Base-by-base conservation (phyloP, 1,140 invertebrate genomes). In the Caenorhabditis inopinata region DNA sequence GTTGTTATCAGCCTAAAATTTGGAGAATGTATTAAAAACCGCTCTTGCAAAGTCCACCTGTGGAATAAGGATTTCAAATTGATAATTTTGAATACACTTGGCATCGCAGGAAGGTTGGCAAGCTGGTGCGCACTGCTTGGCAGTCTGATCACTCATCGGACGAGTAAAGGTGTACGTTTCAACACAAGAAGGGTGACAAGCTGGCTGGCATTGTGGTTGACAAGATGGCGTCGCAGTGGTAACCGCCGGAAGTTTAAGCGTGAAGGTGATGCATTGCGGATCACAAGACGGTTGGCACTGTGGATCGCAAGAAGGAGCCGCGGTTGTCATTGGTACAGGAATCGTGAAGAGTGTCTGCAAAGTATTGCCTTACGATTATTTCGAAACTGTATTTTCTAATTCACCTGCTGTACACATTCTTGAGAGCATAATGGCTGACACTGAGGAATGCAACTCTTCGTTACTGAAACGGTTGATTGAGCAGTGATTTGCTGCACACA, bases 11-110 rank as follows among this genome's bases (percentile, higher is more conserved):
- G 53, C 76, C 76, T 78, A 29, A 78, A 78, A 16, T 42, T 42
- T 42, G 38, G 6, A 42, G 38, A 42, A 42, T 7, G 38, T 42
- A 7, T 14, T 42, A 42, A 42, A 42, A 7, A n/a, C n/a, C n/a
- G n/a, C 14, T 42, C 14, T 14, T 42, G 38, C n/a, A n/a, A n/a
- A n/a, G n/a, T n/a, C n/a, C n/a, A 78, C 76, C 51, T 58, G 25
- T 58, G 76, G 76, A 45, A 78, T 51, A 4, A 78, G 38, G 14
- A 78, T 78, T 25, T 78, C 76, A 14, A 78, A 78, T 35, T 78
- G 76, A 47, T 78, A 78, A 42, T 78, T 53, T 47, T 78, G 76
- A 62, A 53, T 78, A 29, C 76, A 78, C 18, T 58, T 42, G 6
- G 76, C 38, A 25, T 51, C 49, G 38, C 76, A 78, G 3, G 23